Conservation (phyloP, 2,797 vertebrate genomes). For the Apogon hyalosoma region DNA sequence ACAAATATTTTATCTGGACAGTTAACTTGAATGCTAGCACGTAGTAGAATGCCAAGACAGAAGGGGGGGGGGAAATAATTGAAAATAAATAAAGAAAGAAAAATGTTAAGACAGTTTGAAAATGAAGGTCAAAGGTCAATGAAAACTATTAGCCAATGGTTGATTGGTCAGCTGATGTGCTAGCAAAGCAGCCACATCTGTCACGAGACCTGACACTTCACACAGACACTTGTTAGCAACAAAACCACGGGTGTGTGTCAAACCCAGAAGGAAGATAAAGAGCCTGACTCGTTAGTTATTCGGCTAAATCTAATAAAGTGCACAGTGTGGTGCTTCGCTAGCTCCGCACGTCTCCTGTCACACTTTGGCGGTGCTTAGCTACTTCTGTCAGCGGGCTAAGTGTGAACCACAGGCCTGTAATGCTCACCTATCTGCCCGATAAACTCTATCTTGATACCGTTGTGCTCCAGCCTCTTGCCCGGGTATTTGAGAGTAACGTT, state of each 20-base stretch:
- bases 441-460: slow-evolving; percentile 96
- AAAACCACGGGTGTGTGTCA: accelerated
- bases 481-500: slow-evolving; percentile 92
- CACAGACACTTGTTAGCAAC: slow-evolving; percentile 55
- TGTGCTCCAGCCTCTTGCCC: slow-evolving; percentile 94
- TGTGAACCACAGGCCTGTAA: slow-evolving; percentile 44
- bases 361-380: slow-evolving; percentile 21
- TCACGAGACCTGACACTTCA: slow-evolving; percentile 71
- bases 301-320: not conserved
- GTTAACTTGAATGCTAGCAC: too few species aligned
- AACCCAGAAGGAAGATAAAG: not conserved
- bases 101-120: not conserved
- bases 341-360: not conserved
- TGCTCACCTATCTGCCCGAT: slow-evolving; percentile 96
- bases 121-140: slow-evolving; percentile 44
- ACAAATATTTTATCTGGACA: too few species aligned
- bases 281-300: not conserved
- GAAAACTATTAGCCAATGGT: slow-evolving; percentile 33
- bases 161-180: slow-evolving; percentile 62
- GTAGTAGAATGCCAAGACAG: too few species aligned
- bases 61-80: too few species aligned
- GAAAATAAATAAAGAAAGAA: too few species aligned
- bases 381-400: slow-evolving; percentile 20
- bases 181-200: slow-evolving; percentile 41
- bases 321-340: not conserved